Percentiles rank a stretch among this genome's conserved stretches.
Conservation (phyloP, 2,113 vertebrate species). For the Corynorhinus townsendii region DNA sequence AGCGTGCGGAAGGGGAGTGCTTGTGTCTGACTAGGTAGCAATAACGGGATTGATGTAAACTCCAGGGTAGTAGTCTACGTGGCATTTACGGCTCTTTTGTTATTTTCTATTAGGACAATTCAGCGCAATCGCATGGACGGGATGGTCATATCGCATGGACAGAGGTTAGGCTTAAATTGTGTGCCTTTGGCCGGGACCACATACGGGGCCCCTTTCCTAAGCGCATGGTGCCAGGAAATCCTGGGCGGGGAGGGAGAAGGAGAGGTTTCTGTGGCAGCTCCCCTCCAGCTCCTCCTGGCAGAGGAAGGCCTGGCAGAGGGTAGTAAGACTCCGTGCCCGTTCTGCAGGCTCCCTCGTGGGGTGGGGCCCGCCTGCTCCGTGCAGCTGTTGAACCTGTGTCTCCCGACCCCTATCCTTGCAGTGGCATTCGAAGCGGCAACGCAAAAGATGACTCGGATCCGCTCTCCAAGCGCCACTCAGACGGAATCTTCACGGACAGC, state of each 20-base stretch:
- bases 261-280: not conserved
- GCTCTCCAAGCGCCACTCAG: constrained; percentile 96
- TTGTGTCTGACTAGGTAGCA: constrained; percentile 47
- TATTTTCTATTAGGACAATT: not conserved
- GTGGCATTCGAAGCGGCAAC: constrained; percentile 76
- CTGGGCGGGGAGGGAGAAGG: not conserved
- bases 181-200: not conserved
- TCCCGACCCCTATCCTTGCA: constrained; percentile 55
- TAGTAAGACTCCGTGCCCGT: not conserved
- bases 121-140: not conserved
- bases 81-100: not conserved
- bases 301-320: not conserved
- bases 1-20: constrained; percentile 2
- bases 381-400: not conserved
- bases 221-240: not conserved
- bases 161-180: not conserved
- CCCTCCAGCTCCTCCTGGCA: not conserved
- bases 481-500: constrained; percentile 99
- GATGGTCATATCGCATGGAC: not conserved
- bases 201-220: not conserved
- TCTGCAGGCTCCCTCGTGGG: not conserved
- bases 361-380: not conserved
- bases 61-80: not conserved
- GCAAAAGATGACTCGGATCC: constrained; percentile 90
- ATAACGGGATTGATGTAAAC: not conserved